A percentile compares a stretch with the other conserved stretches of the same genome.
These are phyloP conservation scores for Adelognathus sp. DNA, from an alignment of 2,888 invertebrate genomes.

Conservation along the genomic window DNA sequence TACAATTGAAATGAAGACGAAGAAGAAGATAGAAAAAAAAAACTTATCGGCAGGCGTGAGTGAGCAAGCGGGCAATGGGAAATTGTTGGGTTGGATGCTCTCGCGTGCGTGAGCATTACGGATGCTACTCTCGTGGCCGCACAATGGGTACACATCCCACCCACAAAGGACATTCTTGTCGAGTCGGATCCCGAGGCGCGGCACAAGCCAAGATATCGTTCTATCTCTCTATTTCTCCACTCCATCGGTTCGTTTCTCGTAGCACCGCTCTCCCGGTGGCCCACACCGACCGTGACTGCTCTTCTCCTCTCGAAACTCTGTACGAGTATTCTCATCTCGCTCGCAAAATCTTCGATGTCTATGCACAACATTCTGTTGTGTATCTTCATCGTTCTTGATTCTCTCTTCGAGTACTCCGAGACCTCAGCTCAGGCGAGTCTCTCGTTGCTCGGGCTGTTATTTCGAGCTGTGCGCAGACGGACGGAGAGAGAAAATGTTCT, in stretches of 20 bases:
- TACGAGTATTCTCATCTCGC: not conserved
- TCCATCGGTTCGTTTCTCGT: not conserved
- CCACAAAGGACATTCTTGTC: slow-evolving; percentile 66
- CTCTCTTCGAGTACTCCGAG: slow-evolving; percentile 14
- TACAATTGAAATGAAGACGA: not conserved
- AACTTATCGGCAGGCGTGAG: slow-evolving; percentile 36
- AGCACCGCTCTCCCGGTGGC: not conserved
- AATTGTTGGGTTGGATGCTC: slow-evolving; percentile 44
- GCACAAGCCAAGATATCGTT: slow-evolving; percentile 34
- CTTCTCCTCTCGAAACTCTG: not conserved
- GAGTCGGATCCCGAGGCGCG: slow-evolving; percentile 65
- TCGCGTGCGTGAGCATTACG: slow-evolving; percentile 63
- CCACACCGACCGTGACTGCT: not conserved
- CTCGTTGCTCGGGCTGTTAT: not conserved
- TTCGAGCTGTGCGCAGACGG: not conserved
- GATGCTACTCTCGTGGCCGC: slow-evolving; percentile 53
- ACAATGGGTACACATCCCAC: slow-evolving; percentile 60
- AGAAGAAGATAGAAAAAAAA: slow-evolving; percentile 1
- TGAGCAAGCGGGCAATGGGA: slow-evolving; percentile 37
- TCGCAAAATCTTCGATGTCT: not conserved
- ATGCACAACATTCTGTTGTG: not conserved
- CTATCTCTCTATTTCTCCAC: not conserved
- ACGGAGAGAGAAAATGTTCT: not conserved
- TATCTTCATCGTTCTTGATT: slow-evolving; percentile 23
- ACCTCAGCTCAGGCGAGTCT: not conserved